Percentiles rank a stretch among this genome's conserved stretches.
phyloP scores from a whole-genome alignment of 2,797 vertebrate species.

The Gymnoscopelus braueri region DNA sequence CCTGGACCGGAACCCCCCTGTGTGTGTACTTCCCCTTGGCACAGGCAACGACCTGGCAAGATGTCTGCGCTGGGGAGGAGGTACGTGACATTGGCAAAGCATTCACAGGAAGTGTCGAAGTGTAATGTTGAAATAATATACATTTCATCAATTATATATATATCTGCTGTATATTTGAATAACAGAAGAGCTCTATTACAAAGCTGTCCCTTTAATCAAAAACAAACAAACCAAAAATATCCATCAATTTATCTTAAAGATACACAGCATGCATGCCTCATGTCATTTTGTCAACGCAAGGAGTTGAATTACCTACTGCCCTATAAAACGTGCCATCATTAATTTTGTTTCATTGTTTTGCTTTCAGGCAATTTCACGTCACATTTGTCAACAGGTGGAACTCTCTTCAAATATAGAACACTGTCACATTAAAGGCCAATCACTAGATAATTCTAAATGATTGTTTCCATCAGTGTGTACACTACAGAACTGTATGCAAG shows the following conservation, averaged over 20 bases:
- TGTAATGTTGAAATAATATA: slow-evolving; percentile 16
- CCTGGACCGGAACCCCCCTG: slow-evolving; percentile 90
- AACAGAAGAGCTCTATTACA: not conserved
- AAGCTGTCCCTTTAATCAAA: no score
- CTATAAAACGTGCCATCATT: no score
- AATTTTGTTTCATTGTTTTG: no score
- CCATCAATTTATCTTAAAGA: no score
- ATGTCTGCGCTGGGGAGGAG: slow-evolving; percentile 96
- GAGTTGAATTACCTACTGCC: no score
- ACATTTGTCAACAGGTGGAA: not conserved
- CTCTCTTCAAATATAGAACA: not conserved
- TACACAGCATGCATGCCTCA: no score
- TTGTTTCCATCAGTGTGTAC: not conserved
- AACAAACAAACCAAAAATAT: no score
- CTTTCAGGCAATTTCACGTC: no score
- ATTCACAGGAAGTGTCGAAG: slow-evolving; percentile 8
- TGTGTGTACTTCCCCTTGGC: slow-evolving; percentile 95
- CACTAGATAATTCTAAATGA: not conserved
- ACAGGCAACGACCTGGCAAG: slow-evolving; percentile 95
- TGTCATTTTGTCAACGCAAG: no score
- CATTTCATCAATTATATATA: slow-evolving; percentile 5
- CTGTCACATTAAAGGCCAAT: not conserved
- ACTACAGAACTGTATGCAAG: no score
- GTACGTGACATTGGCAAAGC: slow-evolving; percentile 67
- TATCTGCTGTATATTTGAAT: no score